Evolutionary conservation across 2,113 vertebrate species (phyloP), one percentile per base, ranked within the genome.

Genomic region (Seriola aureovittata): DNA sequence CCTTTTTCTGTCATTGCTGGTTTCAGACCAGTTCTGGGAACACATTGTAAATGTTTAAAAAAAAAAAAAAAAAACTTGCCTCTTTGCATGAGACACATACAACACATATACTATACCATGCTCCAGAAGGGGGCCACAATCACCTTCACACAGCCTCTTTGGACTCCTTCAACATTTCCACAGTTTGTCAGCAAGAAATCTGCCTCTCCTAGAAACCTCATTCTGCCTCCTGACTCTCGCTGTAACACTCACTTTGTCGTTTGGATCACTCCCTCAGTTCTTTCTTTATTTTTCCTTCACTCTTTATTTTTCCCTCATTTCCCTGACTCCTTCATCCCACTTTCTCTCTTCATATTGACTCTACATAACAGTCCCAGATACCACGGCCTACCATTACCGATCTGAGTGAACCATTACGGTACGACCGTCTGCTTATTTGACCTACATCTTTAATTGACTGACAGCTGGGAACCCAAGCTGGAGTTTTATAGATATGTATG

Each of bases 401-500:
- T 76, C 59, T 64, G 68, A 85, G 77, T 85, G 55, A 68, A 42
- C 44, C 81, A 48, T 87, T 44, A 65, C 42, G 16, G 71, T 65
- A 52, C 59, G 58, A 70, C 25, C 11, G 19, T 86, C 77, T 75
- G 75, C 72, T 81, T 34, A 21, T 85, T 81, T 88, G 86, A 85
- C 89, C 85, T 76, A 82, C 70, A 86, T 90, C 82, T 87, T 6
- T 70, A 78, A 76, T 55, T 82, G 79, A 90, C 81, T 84, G 85
- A 78, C 88, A 84, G 84, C 78, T 73, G 83, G 63, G 75, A 78
- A 7, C 44, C 69, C 25, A n/a, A 78, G 68, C 71, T 11, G 25
- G 21, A 85, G 23, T 67, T 80, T 17, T 44, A 73, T 32, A 66
- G 54, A 78, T 59, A 46, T 62, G n/a, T 68, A 23, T 71, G 71